Percentiles rank a stretch among this genome's conserved stretches.
Conservation (phyloP, 2,797 vertebrate species). For the Columba guinea region DNA sequence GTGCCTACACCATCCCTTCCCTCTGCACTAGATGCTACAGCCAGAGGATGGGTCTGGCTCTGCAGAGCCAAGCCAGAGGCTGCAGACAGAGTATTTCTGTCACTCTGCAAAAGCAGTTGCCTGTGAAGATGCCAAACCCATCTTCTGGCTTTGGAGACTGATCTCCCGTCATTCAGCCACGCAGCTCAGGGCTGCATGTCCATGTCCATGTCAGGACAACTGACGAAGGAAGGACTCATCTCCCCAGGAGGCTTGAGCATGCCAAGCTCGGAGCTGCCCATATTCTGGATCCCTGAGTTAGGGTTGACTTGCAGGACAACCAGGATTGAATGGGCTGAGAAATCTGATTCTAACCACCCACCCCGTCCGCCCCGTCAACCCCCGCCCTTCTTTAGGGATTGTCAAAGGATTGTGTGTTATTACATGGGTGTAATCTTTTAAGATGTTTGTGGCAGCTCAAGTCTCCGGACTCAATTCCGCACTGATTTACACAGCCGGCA, state of each 20-base stretch:
- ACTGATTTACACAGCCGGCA: constrained; percentile 46
- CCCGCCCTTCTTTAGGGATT: constrained; percentile 44
- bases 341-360: neutral
- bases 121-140: neutral
- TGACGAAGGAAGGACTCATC: neutral
- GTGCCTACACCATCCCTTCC: neutral
- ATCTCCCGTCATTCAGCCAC: neutral
- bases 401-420: constrained; percentile 64
- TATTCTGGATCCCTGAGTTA: neutral
- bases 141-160: neutral
- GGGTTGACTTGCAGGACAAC: neutral
- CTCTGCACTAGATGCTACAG: neutral
- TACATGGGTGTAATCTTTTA: constrained; percentile 69
- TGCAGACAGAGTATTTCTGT: neutral
- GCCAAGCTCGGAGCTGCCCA: neutral
- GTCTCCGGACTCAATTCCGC: constrained; percentile 41
- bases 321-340: constrained; percentile 20
- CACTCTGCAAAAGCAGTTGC: neutral
- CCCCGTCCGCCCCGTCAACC: no score
- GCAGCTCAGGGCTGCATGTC: neutral
- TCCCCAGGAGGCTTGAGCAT: neutral
- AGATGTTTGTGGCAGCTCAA: constrained; percentile 64
- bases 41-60: neutral
- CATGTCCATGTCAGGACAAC: rapidly evolving
- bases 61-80: neutral